phyloP scores from a whole-genome alignment of 2,797 vertebrate species.

The Cebuella pygmaea region DNA sequence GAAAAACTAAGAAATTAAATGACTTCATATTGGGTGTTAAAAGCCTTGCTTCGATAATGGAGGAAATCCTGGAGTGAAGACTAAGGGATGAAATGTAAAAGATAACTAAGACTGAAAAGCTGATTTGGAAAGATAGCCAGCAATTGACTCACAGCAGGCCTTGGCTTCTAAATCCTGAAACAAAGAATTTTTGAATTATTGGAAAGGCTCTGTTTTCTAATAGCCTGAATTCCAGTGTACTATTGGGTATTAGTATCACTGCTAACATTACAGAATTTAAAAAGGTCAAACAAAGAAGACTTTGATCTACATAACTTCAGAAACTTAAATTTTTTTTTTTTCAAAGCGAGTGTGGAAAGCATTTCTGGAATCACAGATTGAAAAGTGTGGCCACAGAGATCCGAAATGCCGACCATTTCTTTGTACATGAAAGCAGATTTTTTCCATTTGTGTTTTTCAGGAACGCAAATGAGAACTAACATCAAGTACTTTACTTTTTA shows the following conservation, averaged over 20 bases:
- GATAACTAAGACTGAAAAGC: slow-evolving; percentile 14
- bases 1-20: slow-evolving; percentile 20
- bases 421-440: slow-evolving; percentile 58
- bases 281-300: background rate
- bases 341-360: background rate
- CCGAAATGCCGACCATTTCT: background rate
- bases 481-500: slow-evolving; percentile 46
- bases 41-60: slow-evolving; percentile 23
- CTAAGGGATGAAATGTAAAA: background rate
- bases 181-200: slow-evolving; percentile 21
- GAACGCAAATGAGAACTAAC: slow-evolving; percentile 57
- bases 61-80: slow-evolving; percentile 33
- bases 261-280: slow-evolving; percentile 43
- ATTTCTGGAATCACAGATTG: background rate
- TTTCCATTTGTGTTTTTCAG: background rate
- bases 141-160: slow-evolving; percentile 25
- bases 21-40: slow-evolving; percentile 43
- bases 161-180: slow-evolving; percentile 40
- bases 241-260: background rate
- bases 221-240: background rate
- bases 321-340: background rate
- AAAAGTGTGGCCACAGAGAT: background rate
- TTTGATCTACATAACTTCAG: slow-evolving; percentile 57
- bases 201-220: background rate
- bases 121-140: slow-evolving; percentile 31